Conservation (phyloP, 2,797 vertebrate species). For the Girardinus metallicus region DNA sequence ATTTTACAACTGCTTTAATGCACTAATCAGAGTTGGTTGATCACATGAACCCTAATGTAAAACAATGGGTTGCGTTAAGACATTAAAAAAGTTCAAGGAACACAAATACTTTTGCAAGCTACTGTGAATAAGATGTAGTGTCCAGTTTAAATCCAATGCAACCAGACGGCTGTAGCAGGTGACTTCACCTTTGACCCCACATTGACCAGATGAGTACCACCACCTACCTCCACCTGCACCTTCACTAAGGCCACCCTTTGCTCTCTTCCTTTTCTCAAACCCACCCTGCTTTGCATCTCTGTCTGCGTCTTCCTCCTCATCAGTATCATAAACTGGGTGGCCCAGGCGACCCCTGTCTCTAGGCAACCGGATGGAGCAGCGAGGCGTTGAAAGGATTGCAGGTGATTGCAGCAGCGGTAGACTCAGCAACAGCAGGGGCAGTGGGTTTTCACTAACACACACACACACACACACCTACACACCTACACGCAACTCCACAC, state of each 20-base stretch:
- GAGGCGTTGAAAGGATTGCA: conserved; percentile 81
- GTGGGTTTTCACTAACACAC: conserved; percentile 46
- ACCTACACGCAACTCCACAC: conserved; percentile 28
- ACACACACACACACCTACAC: conserved; percentile 17
- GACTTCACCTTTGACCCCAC: not conserved
- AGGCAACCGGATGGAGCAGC: conserved; percentile 73
- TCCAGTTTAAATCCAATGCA: not conserved
- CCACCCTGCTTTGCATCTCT: conserved; percentile 25
- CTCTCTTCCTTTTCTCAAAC: not conserved
- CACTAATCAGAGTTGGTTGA: not conserved
- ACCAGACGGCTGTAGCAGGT: not conserved
- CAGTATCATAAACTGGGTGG: conserved; percentile 57
- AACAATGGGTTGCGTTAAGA: not conserved
- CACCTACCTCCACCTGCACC: not conserved
- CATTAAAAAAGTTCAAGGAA: not conserved
- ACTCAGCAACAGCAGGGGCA: conserved; percentile 55
- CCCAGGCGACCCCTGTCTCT: conserved; percentile 75
- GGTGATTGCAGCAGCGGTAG: conserved; percentile 83
- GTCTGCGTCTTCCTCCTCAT: conserved; percentile 45
- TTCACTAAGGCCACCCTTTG: not conserved
- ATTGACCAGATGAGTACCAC: not conserved
- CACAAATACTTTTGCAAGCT: too few species aligned
- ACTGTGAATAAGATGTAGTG: not conserved
- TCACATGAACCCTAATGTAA: not conserved
- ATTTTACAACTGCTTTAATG: not conserved